These are phyloP conservation scores for Pseudomugil gertrudae DNA, from an alignment of 2,797 vertebrate species.

Conservation along the genomic window DNA sequence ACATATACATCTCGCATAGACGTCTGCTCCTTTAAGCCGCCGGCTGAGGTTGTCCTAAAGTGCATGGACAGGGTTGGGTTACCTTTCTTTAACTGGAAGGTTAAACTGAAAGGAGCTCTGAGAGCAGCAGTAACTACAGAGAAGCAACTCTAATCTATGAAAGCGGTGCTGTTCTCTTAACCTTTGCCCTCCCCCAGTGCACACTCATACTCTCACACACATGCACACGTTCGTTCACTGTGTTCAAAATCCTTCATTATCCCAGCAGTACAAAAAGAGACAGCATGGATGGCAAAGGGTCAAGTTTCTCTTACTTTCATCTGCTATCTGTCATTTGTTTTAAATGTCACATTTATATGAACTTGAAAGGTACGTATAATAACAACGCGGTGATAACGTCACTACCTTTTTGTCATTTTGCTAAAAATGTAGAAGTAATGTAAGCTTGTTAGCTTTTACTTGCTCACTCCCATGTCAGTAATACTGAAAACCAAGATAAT, in stretches of 20 bases:
- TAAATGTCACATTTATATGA: neutral
- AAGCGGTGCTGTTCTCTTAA: neutral
- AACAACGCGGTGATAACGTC: neutral
- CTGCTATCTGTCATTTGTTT: neutral
- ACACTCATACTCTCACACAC: neutral
- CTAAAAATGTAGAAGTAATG: neutral
- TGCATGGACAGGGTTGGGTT: conserved; percentile 68
- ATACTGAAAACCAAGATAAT: neutral
- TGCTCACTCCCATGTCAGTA: neutral
- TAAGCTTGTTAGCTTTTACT: neutral
- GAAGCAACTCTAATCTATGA: conserved; percentile 23
- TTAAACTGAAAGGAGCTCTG: conserved; percentile 58
- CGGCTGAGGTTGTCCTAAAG: conserved; percentile 69
- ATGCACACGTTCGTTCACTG: neutral
- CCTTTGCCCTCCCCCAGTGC: neutral
- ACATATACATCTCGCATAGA: conserved; percentile 64
- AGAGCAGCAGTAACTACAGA: conserved; percentile 39
- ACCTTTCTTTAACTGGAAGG: conserved; percentile 58
- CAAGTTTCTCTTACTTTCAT: neutral
- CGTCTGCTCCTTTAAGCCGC: conserved; percentile 67
- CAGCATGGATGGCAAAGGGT: neutral
- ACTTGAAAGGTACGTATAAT: neutral
- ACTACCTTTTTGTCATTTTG: too few relatives aligned
- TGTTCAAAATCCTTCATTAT: neutral
- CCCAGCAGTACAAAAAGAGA: neutral